Base-by-base conservation (phyloP, 2,888 invertebrate species). In the Orchesellides sinensis region DNA sequence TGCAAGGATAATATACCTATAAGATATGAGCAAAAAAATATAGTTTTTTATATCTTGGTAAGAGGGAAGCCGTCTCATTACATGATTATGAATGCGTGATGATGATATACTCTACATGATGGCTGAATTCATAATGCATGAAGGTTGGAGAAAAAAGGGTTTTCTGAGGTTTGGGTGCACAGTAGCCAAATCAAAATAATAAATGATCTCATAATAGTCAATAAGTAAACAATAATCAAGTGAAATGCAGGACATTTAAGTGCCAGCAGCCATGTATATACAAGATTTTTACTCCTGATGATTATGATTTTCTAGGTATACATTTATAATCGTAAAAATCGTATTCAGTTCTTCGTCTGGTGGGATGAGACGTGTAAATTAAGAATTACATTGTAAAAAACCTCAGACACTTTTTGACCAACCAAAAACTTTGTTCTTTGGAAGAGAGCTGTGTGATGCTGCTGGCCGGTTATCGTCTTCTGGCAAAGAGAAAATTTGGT, bases 41-140 rank as follows among this genome's bases (percentile, higher is more conserved):
- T n/a, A 40, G 40, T 10, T n/a, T 40, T 54, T 23, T 23, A 54
- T 23, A 49, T 54, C 19, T 25, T 54, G 45, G 47, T 59, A 70
- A 72, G 65, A 45, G 54, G 68, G 79, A 72, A 72, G 80, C 72
- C 80, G 72, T 80, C 80, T 80, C 80, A 80, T 80, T 80, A 80
- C 80, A 80, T 80, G 80, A 80, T 80, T 80, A 80, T 80, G 66
- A 80, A 80, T 80, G 80, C 80, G 72, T 72, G 80, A 72, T 78
- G 70, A 79, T 74, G 75, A 75, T 70, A 35, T 23, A 63, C 52
- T 61, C 61, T 23, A 54, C 61, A 27, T 40, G 19, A 45, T 12
- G 19, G 1, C 1, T 14, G 8, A 17, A 49, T 17, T 2, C 49
- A 14, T 49, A n/a, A 1, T 40, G 52, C 52, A 17, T 52, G 52